These are phyloP conservation scores for Crotalus helleri DNA, from an alignment of 2,113 vertebrate genomes.

Conservation along the genomic window DNA sequence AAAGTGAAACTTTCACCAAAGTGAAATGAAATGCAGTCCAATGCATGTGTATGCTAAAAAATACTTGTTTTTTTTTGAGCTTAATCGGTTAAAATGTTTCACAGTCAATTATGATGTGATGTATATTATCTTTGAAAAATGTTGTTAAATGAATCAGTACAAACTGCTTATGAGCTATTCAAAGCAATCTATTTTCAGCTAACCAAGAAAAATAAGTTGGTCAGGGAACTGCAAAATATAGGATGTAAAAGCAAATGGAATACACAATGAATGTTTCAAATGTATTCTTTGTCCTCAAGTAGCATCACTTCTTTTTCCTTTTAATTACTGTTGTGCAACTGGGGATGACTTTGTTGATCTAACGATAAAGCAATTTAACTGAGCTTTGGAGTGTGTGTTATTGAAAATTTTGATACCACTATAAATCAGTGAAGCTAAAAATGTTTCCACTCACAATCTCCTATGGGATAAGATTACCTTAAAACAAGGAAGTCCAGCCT, in stretches of 20 bases:
- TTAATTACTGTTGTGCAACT: background rate
- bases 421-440: background rate
- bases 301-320: background rate
- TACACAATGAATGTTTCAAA: background rate
- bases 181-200: background rate
- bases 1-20: background rate
- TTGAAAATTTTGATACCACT: background rate
- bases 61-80: background rate
- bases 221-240: background rate
- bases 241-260: background rate
- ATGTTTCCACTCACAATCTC: background rate
- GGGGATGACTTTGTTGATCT: background rate
- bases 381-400: background rate
- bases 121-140: background rate
- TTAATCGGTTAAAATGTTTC: background rate
- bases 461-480: background rate
- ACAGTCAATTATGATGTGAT: background rate
- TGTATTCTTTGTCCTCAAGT: background rate
- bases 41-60: background rate
- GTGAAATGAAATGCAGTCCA: background rate
- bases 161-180: background rate
- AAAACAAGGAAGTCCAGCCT: background rate
- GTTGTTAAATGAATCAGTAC: background rate
- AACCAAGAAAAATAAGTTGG: background rate
- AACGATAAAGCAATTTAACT: background rate